Percentiles rank a stretch among this genome's conserved stretches.
These are phyloP conservation scores for Noctua fimbriata DNA, from an alignment of 2,888 invertebrate genomes.

Conservation along the genomic window DNA sequence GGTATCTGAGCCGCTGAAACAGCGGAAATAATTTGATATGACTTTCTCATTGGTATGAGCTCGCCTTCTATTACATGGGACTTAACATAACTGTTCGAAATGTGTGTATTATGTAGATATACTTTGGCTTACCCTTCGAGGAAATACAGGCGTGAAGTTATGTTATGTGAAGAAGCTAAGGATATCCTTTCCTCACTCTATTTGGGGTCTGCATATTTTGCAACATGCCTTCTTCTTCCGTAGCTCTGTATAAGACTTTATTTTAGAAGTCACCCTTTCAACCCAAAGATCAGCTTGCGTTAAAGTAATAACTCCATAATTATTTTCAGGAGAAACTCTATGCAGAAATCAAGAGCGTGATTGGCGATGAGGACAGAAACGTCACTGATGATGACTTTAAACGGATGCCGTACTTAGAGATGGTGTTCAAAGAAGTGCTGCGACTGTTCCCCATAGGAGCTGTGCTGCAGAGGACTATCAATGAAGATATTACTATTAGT, in stretches of 20 bases:
- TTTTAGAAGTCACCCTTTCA: not conserved
- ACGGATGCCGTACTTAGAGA: slow-evolving; percentile 83
- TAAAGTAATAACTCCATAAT: not conserved
- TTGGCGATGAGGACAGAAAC: slow-evolving; percentile 74
- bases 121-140: not conserved
- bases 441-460: slow-evolving; percentile 84
- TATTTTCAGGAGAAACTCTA: slow-evolving; percentile 80
- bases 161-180: not conserved
- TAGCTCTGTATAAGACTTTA: not conserved
- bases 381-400: slow-evolving; percentile 80
- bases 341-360: slow-evolving; percentile 76
- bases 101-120: no score
- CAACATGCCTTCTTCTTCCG: not conserved
- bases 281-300: not conserved
- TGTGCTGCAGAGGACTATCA: slow-evolving; percentile 79
- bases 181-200: not conserved
- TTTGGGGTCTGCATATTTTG: not conserved
- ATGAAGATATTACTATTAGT: slow-evolving; percentile 81
- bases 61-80: not conserved
- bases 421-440: slow-evolving; percentile 83
- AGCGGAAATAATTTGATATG: not conserved
- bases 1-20: not conserved
- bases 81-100: no score
- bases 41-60: not conserved
- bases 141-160: not conserved